Evolutionary conservation across 2,113 vertebrate species (phyloP), one percentile per base, ranked within the genome.

Genomic region (Mirounga angustirostris): DNA sequence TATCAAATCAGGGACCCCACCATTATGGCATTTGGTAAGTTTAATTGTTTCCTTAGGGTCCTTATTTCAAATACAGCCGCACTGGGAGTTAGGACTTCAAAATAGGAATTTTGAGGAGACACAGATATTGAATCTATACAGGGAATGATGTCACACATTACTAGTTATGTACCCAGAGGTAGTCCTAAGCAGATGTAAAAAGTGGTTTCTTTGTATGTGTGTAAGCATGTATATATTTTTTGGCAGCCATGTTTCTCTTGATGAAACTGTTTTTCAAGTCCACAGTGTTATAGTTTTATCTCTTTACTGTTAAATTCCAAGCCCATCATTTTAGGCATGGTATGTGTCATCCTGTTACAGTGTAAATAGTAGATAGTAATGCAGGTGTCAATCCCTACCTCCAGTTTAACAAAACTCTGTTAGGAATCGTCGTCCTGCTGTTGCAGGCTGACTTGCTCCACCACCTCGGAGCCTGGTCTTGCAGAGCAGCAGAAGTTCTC

Each of bases 221-320:
- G 6, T 85, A 2, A 69, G 19, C 14, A 2, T 33, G 16, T 56
- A 0, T 74, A 4, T 33, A 9, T 61, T 12, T 97, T 78, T 93
- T 4, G 30, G 11, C 2, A 80, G 19, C 15, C 2, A 16, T 9
- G 2, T 65, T 90, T 81, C 22, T 87, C 40, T 88, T 43, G 4
- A 65, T 88, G 40, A 94, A 96, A 54, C 18, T 89, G 14, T 83
- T 43, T 80, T 97, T 82, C 58, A 52, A 82, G 67, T 94, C 46
- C 2, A 74, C 78, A 86, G 92, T 95, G 84, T 76, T 86, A 54
- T 9, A 71, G 12, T 79, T 91, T 74, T 52, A 28, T 81, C 33
- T 21, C 28, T 82, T 67, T 12, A 81, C 7, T 5, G 5, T 81
- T 86, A 85, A 67, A 9, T 63, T n/a, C 7, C 19, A 7, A n/a